Conservation (phyloP, 2,113 vertebrate species). For the Chaetodon trifascialis region DNA sequence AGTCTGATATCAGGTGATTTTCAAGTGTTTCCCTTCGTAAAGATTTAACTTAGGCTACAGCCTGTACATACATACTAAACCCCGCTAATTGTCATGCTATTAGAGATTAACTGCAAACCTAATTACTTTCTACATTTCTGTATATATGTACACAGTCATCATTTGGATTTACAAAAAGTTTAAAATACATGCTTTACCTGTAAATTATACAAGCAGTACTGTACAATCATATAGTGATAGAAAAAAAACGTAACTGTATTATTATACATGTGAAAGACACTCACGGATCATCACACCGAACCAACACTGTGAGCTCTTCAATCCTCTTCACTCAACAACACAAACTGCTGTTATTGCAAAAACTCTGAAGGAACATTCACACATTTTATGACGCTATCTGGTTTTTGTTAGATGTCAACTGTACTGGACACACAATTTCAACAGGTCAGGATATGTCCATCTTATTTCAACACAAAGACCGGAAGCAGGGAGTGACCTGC, state of each 20-base stretch:
- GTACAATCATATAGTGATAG: conserved; percentile 92
- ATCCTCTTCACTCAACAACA: background rate
- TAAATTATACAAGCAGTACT: conserved; percentile 93
- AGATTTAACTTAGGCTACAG: conserved; percentile 86
- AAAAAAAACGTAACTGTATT: conserved; percentile 78
- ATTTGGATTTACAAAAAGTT: conserved; percentile 78
- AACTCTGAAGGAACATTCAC: conserved; percentile 34
- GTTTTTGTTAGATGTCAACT: background rate
- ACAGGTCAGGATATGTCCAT: background rate
- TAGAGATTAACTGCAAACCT: conserved; percentile 79
- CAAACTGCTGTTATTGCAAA: conserved; percentile 67
- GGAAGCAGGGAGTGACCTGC: background rate
- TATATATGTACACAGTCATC: conserved; percentile 76
- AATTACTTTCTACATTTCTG: conserved; percentile 69
- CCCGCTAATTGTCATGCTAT: conserved; percentile 89
- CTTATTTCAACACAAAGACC: conserved; percentile 27
- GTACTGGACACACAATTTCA: background rate
- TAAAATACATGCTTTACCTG: conserved; percentile 85
- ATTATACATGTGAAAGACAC: conserved; percentile 75
- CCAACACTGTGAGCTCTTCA: conserved; percentile 44
- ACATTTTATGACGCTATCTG: background rate
- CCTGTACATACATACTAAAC: conserved; percentile 78
- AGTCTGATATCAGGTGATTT: conserved; percentile 85
- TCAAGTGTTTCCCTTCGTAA: conserved; percentile 94
- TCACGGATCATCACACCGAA: conserved; percentile 71